These are phyloP conservation scores for Odontomachus brunneus DNA, from an alignment of 1,140 invertebrate species.

Conservation along the genomic window DNA sequence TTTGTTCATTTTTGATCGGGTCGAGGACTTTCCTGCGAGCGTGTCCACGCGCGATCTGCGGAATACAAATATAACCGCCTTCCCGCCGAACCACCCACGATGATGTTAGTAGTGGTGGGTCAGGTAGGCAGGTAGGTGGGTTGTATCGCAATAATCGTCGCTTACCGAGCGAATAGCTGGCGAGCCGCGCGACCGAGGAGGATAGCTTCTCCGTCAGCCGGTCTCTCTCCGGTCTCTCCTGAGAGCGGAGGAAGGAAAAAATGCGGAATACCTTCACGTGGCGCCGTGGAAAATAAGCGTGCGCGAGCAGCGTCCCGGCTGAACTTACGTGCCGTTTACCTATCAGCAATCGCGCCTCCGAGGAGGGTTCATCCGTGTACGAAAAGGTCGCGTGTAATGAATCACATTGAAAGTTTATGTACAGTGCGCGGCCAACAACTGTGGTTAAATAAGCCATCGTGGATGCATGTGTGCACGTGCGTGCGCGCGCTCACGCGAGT, in stretches of 20 bases:
- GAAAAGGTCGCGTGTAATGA: slow-evolving; percentile 46
- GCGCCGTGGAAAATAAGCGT: neutral
- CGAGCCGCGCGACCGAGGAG: slow-evolving; percentile 18
- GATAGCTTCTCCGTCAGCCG: slow-evolving; percentile 40
- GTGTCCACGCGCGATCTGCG: neutral
- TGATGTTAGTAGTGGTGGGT: too few relatives aligned
- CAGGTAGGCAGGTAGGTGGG: too few relatives aligned
- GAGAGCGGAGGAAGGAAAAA: slow-evolving; percentile 52
- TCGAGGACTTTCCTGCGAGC: too few relatives aligned
- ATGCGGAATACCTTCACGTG: slow-evolving; percentile 53
- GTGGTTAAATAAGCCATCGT: slow-evolving; percentile 15
- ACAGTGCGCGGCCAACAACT: neutral
- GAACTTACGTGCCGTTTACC: slow-evolving; percentile 9
- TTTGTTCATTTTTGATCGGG: too few relatives aligned
- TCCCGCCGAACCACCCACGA: neutral
- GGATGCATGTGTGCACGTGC: neutral
- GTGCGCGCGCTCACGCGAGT: too few relatives aligned
- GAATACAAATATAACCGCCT: slow-evolving; percentile 11
- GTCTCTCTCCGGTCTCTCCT: too few relatives aligned
- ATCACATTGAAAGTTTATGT: slow-evolving; percentile 3
- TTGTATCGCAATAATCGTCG: slow-evolving; percentile 23
- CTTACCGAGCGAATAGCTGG: slow-evolving; percentile 36
- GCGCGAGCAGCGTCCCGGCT: neutral
- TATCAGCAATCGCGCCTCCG: slow-evolving; percentile 20
- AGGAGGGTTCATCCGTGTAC: slow-evolving; percentile 3